Conservation (phyloP, 2,113 vertebrate species). For the Tenebrosternarchus preto region DNA sequence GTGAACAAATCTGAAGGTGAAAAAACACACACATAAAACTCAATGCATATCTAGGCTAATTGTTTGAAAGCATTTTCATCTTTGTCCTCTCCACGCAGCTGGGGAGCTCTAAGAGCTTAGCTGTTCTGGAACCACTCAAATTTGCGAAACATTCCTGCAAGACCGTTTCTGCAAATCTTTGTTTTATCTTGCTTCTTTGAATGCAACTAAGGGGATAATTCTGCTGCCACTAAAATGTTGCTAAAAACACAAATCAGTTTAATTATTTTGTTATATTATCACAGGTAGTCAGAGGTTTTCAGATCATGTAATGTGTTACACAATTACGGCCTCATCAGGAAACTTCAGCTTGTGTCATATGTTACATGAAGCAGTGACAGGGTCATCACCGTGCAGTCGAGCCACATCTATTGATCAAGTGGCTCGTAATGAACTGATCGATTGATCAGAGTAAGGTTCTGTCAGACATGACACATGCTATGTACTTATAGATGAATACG, state of each 20-base stretch:
- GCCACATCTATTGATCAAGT: not conserved
- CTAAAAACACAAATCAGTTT: not conserved
- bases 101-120: too few relatives aligned
- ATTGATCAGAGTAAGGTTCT: not conserved
- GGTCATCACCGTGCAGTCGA: too few relatives aligned
- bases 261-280: too few relatives aligned
- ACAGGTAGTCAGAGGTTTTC: not conserved
- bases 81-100: too few relatives aligned
- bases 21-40: not conserved
- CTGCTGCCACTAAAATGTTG: too few relatives aligned
- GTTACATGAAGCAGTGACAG: not conserved
- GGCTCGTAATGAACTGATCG: not conserved
- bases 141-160: too few relatives aligned
- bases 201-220: too few relatives aligned
- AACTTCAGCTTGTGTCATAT: not conserved
- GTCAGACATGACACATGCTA: not conserved
- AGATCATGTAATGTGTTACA: not conserved
- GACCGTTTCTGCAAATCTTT: too few relatives aligned
- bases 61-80: too few relatives aligned
- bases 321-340: not conserved
- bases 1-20: not conserved
- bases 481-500: not conserved
- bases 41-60: too few relatives aligned
- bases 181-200: too few relatives aligned
- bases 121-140: too few relatives aligned